Evolutionary conservation across 2,113 vertebrate genomes (phyloP).

Genomic region (Gymnogyps californianus): DNA sequence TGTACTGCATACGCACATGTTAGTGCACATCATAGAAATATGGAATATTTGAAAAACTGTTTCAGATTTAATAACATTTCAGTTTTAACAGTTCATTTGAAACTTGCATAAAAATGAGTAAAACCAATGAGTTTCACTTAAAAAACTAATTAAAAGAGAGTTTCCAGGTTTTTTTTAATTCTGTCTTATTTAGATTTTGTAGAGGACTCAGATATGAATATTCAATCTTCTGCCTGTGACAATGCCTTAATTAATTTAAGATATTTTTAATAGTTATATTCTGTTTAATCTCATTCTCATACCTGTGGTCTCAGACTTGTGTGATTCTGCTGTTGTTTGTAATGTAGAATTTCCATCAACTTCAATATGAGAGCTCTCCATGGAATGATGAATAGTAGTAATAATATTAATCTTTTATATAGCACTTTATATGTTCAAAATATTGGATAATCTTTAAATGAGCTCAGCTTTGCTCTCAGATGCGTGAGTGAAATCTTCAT

Average conservation of each 20-base stretch:
- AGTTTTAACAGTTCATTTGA: not conserved
- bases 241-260: not conserved
- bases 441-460: not conserved
- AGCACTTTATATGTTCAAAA: not conserved
- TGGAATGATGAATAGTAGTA: not conserved
- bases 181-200: not conserved
- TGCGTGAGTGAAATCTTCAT: not conserved
- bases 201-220: not conserved
- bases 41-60: not conserved
- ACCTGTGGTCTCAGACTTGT: not conserved
- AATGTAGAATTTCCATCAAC: not conserved
- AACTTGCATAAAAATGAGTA: not conserved
- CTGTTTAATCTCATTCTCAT: not conserved
- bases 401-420: not conserved
- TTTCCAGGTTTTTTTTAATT: not conserved
- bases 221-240: not conserved
- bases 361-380: not conserved
- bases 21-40: not conserved
- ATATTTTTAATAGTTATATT: not conserved
- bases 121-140: not conserved
- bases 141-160: not conserved
- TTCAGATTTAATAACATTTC: not conserved
- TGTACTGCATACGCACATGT: not conserved
- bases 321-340: not conserved
- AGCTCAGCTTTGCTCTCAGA: not conserved